Evolutionary conservation across 2,113 vertebrate genomes (phyloP), one percentile per base, ranked within the genome.

Genomic region (Myotis yumanensis): DNA sequence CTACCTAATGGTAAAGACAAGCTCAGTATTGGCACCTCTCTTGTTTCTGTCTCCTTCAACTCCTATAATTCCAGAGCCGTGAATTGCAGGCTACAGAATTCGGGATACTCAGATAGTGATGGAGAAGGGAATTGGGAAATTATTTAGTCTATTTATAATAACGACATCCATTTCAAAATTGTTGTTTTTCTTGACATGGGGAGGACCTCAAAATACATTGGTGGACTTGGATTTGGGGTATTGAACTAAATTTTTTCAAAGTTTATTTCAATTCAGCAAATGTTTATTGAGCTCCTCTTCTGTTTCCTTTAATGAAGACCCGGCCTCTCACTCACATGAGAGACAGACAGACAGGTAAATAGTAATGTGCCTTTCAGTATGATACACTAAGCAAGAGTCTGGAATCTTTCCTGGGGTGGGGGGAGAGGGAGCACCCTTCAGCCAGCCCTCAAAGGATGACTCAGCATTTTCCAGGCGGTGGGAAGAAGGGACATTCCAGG

Each of bases 121-220:
- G 25, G 51, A 82, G 57, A 93, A 83, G 37, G 32, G 40, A 46
- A 82, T 62, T 43, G 32, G 82, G 86, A 72, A 89, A 79, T n/a
- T 37, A 30, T 32, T 28, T 30, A 2, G 17, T 69, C 64, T 75
- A 7, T 86, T 46, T 88, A 14, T 71, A 72, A 46, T 3, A 75
- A 81, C 52, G 16, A 11, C 11, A 51, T 20, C 35, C 20, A 52
- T 89, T 96, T 68, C 40, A 3, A 71, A 59, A 48, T 37, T 40
- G 16, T 71, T 69, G 1, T 72, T 85, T 92, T 62, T 35, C 64
- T 75, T 46, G 71, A 73, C 35, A 28, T 59, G 66, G 37, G 17
- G 51, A 62, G 20, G 28, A 46, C 32, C 68, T 96, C 11, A 71
- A n/a, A 87, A 89, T 82, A 73, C 17, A n/a, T 64, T 59, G 46